Evolutionary conservation across 2,113 vertebrate genomes (phyloP).

Genomic region (Passer montanus): DNA sequence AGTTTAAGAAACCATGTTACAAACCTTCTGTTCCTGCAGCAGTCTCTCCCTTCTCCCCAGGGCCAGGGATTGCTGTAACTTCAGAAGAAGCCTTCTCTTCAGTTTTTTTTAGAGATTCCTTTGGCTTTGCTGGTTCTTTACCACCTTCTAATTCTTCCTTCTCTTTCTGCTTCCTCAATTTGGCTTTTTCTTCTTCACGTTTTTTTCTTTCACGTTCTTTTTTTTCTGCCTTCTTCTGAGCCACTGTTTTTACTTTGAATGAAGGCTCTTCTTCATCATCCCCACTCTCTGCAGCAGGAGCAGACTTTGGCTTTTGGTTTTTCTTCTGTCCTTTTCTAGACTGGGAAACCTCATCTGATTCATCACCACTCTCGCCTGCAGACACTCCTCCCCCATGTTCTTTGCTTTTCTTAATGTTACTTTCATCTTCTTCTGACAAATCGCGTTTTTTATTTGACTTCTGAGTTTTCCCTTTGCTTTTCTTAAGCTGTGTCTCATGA

Average conservation of each 20-base stretch:
- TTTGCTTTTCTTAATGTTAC: constrained; percentile 64
- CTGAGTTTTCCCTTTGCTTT: constrained; percentile 81
- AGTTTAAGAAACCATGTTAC: constrained; percentile 3
- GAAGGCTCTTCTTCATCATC: constrained; percentile 79
- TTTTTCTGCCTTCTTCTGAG: constrained; percentile 98
- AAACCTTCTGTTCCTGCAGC: constrained; percentile 79
- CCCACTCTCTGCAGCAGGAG: constrained; percentile 75
- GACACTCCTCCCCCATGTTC: constrained; percentile 39
- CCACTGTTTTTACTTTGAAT: constrained; percentile 94
- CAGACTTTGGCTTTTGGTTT: constrained; percentile 81
- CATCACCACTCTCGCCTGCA: constrained; percentile 75
- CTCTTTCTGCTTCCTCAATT: constrained; percentile 83
- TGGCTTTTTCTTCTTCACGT: constrained; percentile 88
- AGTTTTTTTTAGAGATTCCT: constrained; percentile 62
- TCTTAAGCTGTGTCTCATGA: constrained; percentile 70
- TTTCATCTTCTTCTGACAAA: constrained; percentile 74
- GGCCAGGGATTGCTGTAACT: not conserved
- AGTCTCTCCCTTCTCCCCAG: constrained; percentile 78
- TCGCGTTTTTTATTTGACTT: constrained; percentile 71
- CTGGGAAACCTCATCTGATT: constrained; percentile 77
- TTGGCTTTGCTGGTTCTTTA: constrained; percentile 74
- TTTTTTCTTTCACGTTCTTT: constrained; percentile 95
- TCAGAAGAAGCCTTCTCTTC: constrained; percentile 63
- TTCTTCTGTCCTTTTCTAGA: constrained; percentile 84
- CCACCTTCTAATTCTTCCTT: constrained; percentile 84